Evolutionary conservation across 92 coral and sea anemone species (phyloP).

Genomic region (Epizoanthus illoricatus): DNA sequence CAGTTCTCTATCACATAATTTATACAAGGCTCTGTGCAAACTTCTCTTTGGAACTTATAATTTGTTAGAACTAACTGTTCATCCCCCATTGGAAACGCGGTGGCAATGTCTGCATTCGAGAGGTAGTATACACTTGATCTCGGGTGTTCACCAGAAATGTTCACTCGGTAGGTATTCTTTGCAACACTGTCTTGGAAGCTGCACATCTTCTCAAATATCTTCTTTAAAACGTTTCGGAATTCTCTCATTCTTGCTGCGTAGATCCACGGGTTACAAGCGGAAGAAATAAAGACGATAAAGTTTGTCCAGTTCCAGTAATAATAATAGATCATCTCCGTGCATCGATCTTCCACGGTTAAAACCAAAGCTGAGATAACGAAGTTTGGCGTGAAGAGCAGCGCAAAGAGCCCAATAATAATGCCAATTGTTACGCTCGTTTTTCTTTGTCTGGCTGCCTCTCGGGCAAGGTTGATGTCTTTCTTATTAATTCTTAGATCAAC

Average conservation of each 20-base stretch:
- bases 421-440: slow-evolving; percentile 12
- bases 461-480: too few species aligned
- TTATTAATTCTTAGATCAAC: too few species aligned
- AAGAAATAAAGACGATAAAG: slow-evolving; percentile 7
- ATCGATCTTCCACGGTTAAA: neutral
- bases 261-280: slow-evolving; percentile 25
- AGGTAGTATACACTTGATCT: too few species aligned
- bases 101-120: too few species aligned
- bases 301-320: slow-evolving; percentile 24
- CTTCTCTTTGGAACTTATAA: too few species aligned
- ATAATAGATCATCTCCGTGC: neutral
- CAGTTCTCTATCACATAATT: too few species aligned
- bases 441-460: neutral
- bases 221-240: neutral
- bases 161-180: too few species aligned
- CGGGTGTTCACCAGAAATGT: too few species aligned
- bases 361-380: slow-evolving; percentile 12
- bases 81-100: too few species aligned
- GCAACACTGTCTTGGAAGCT: too few species aligned
- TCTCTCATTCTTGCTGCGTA: slow-evolving; percentile 18
- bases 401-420: slow-evolving; percentile 1
- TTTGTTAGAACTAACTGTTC: too few species aligned
- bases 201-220: neutral
- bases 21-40: too few species aligned
- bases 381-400: slow-evolving; percentile 13